Percentiles rank a stretch among this genome's conserved stretches.
phyloP scores from a whole-genome alignment of 2,797 vertebrate genomes.

The Neosilurus mollespiculum region DNA sequence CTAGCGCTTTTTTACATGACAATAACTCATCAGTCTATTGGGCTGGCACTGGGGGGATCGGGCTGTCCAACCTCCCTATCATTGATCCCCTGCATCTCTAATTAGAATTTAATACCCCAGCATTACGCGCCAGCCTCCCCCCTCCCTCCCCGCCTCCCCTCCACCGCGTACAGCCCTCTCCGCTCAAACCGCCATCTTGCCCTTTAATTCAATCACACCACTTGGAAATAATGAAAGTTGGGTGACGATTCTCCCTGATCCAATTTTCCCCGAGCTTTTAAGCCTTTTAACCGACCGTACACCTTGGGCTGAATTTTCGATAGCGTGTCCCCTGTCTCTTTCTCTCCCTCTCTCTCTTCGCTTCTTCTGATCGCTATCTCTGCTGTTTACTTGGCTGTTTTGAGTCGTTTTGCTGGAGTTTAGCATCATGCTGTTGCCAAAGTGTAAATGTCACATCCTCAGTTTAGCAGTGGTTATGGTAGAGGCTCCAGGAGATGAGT shows the following conservation, averaged over 20 bases:
- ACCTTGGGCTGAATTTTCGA: slow-evolving; percentile 96
- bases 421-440: slow-evolving; percentile 9
- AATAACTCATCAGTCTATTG: slow-evolving; percentile 99
- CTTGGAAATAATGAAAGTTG: slow-evolving; percentile 99
- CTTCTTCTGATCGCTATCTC: slow-evolving; percentile 41
- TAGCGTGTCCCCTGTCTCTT: slow-evolving; percentile 71
- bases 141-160: slow-evolving; percentile 49
- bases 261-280: slow-evolving; percentile 99
- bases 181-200: slow-evolving; percentile 96
- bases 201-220: slow-evolving; percentile 99
- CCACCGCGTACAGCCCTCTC: slow-evolving; percentile 58
- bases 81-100: slow-evolving; percentile 99
- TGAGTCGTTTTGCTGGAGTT: slow-evolving; percentile 18
- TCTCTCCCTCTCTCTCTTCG: slow-evolving; percentile 38
- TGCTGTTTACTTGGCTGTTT: slow-evolving; percentile 22
- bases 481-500: slow-evolving; percentile 33
- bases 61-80: slow-evolving; percentile 99
- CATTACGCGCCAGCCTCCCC: slow-evolving; percentile 87
- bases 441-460: slow-evolving; percentile 75
- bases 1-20: slow-evolving; percentile 99
- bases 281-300: slow-evolving; percentile 97
- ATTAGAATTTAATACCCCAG: slow-evolving; percentile 99
- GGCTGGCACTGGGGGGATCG: slow-evolving; percentile 99
- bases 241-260: slow-evolving; percentile 99
- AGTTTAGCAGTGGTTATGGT: slow-evolving; percentile 74